Base-by-base conservation (phyloP, 2,113 vertebrate species). In the Melanotaenia duboulayi region DNA sequence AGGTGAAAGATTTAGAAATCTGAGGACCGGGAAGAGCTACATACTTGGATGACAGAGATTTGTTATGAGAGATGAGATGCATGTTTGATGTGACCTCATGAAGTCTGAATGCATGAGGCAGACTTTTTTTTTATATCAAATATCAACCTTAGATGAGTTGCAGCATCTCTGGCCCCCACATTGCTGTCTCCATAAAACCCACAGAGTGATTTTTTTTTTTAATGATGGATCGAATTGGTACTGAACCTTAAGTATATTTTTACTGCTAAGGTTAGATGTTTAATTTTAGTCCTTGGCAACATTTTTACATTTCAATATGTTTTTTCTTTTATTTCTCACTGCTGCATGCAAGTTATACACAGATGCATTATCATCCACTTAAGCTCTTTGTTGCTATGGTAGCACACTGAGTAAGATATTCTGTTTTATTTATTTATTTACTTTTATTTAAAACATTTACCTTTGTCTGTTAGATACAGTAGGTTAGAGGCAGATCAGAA, bases 201-300 rank as follows among this genome's bases (percentile, higher is more conserved):
- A 61, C 28, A 67, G 35, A 62, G 32, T 57, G 63, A 42, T 76
- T 58, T 52, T 74, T 52, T 74, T 58, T 56, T 46, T 16, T 11
- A 49, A 71, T 48, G 1, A 4, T 60, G 5, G 23, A 70, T 22
- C 11, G 39, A 14, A 42, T 50, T 55, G 44, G 0, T n/a, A 19
- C 4, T 32, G 14, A 82, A 70, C 11, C 48, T 54, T 61, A 22
- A 12, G 6, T 71, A 19, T 44, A 54, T 58, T 12, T 75, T 48
- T 42, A 70, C 23, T 64, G 23, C 51, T 70, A 69, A 73, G 22
- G 67, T 74, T 78, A 69, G 54, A 70, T 63, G 11, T 73, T 55
- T 76, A 50, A 68, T 84, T 82, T 83, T 71, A 83, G 68, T 2
- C 12, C 39, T 46, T 61, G 46, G 35, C 24, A 40, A 70, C 35